Evolutionary conservation across 2,797 vertebrate species (phyloP), one percentile per base, ranked within the genome.

Genomic region (Denticeps clupeoides): DNA sequence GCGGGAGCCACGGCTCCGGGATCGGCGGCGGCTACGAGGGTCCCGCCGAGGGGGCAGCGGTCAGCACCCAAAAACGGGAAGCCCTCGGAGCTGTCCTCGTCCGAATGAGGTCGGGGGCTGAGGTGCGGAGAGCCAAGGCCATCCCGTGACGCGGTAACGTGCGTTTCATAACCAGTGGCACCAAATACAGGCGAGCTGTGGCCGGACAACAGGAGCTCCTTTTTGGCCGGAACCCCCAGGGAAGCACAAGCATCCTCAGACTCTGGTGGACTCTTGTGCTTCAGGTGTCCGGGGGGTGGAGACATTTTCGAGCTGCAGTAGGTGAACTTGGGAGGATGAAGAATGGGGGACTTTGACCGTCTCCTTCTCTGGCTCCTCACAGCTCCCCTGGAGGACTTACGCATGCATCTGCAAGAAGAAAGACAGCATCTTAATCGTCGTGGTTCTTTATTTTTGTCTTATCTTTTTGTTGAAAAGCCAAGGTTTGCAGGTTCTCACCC

Each of bases 301-400:
- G 81, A 56, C 1, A 86, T 65, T 51, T 82, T 73, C 38, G 79
- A 27, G 70, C 87, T 85, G 80, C 89, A 91, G 57, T 97, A 93
- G 47, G 90, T 91, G 63, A 99, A 97, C 67, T 88, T 96, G 0
- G 93, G 88, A 27, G 90, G 89, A 46, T 94, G 92, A 49, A 97
- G 87, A 58, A 99, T 87, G 1, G 94, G 94, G 31, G 94, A 97
- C 74, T 99, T 95, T 44, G 94, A 97, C 49, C 90, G 76, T 7
- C 93, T 81, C 2, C 88, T 84, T 4, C 93, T 83, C 70, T 91
- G 93, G n/a, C 78, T 86, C 69, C 89, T 83, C 44, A 78, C 80
- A 1, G 62, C 68, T 50, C 87, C 92, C 74, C 90, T 77, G 3
- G 85, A 86, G 1, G 90, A 78, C 65, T 96, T 98, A 69, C 88